These are phyloP conservation scores for Oryzaephilus surinamensis DNA, from an alignment of 1,140 invertebrate species.

Conservation along the genomic window DNA sequence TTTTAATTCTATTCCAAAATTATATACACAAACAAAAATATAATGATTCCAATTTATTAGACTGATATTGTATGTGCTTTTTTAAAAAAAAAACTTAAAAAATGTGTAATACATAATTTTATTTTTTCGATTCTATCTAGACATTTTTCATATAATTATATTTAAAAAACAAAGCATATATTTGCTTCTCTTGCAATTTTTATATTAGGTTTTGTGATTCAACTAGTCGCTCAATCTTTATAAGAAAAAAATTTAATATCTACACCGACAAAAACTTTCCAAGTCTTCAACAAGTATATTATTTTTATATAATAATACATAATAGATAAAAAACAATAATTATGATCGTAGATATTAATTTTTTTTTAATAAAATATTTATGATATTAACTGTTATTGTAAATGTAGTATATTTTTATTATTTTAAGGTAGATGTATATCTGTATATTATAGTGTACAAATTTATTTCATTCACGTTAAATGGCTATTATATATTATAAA, in stretches of 20 bases:
- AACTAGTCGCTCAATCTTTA: constrained; percentile 25
- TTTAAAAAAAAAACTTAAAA: not conserved
- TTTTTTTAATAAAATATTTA: constrained; percentile 3
- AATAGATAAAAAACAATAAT: constrained; percentile 1
- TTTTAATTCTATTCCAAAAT: constrained; percentile 11
- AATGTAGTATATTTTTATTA: constrained; percentile 18
- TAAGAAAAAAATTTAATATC: constrained; percentile 2
- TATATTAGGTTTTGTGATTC: constrained; percentile 29
- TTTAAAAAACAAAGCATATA: no score
- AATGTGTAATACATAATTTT: not conserved
- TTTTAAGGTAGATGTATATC: constrained; percentile 19
- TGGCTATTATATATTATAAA: constrained; percentile 17
- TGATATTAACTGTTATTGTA: constrained; percentile 9
- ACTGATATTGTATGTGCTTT: not conserved
- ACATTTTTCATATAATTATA: constrained; percentile 3
- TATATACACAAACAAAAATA: not conserved
- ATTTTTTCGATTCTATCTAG: not conserved
- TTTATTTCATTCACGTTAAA: constrained; percentile 19
- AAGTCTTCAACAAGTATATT: constrained; percentile 15
- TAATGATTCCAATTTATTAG: not conserved
- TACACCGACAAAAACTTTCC: no score
- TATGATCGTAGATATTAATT: not conserved
- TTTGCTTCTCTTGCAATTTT: constrained; percentile 21
- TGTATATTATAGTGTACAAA: constrained; percentile 26
- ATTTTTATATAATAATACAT: constrained; percentile 2